phyloP scores from a whole-genome alignment of 2,113 vertebrate species.

The Puntigrus tetrazona region DNA sequence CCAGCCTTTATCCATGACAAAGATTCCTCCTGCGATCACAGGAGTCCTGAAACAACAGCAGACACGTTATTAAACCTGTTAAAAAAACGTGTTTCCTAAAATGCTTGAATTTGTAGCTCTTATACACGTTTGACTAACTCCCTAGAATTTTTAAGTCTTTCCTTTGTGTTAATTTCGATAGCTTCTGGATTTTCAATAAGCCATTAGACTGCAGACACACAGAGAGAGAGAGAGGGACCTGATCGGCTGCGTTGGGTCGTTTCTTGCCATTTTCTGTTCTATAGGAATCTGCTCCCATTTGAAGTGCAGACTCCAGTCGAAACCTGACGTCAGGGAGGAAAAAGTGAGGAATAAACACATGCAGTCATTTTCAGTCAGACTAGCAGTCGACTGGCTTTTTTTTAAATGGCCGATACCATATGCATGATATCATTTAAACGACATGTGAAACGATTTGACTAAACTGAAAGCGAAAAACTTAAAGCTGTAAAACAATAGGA shows the following conservation, averaged over 20 bases:
- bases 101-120: background rate
- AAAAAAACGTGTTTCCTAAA: too few species aligned
- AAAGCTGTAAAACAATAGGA: too few species aligned
- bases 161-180: background rate
- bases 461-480: too few species aligned
- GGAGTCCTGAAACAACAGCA: slow-evolving; percentile 82
- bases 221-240: slow-evolving; percentile 72
- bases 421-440: too few species aligned
- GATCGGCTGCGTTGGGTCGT: slow-evolving; percentile 91
- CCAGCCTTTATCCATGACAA: slow-evolving; percentile 97
- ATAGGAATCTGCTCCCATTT: slow-evolving; percentile 99
- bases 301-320: slow-evolving; percentile 99
- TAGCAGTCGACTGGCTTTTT: background rate
- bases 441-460: background rate
- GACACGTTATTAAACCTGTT: too few species aligned
- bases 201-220: too few species aligned
- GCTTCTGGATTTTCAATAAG: too few species aligned
- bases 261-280: slow-evolving; percentile 96
- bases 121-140: too few species aligned
- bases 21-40: slow-evolving; percentile 97
- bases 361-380: background rate
- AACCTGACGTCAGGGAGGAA: slow-evolving; percentile 75
- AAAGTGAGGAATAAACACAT: slow-evolving; percentile 19
- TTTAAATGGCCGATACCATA: background rate
- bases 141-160: background rate